A percentile compares a stretch with the other conserved stretches of the same genome.
Evolutionary conservation across 2,888 invertebrate species (phyloP).

Genomic region (Pristionchus maxplancki): DNA sequence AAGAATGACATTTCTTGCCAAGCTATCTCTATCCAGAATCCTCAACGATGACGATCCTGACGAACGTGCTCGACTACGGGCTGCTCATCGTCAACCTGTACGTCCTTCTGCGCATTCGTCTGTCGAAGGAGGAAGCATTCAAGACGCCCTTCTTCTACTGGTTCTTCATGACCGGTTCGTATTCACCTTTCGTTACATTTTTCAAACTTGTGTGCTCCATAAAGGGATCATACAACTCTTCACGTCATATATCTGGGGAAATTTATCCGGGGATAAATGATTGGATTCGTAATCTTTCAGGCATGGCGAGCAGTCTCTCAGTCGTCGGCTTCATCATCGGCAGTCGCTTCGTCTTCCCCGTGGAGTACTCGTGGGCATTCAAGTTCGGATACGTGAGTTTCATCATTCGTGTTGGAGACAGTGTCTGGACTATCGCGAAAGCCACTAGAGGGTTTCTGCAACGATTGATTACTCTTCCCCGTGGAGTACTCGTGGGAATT

Average conservation of each 20-base stretch:
- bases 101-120: not conserved
- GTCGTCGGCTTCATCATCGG: constrained; percentile 1
- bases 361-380: not conserved
- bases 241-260: too few species aligned
- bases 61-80: not conserved
- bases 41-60: not conserved
- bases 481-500: not conserved
- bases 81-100: not conserved
- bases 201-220: not conserved
- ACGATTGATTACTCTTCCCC: too few species aligned
- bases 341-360: not conserved
- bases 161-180: not conserved
- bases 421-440: too few species aligned
- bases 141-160: not conserved
- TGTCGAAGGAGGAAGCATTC: not conserved
- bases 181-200: too few species aligned
- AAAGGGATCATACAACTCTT: too few species aligned
- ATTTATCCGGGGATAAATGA: too few species aligned
- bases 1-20: too few species aligned
- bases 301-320: not conserved
- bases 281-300: not conserved
- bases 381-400: constrained; percentile 10
- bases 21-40: too few species aligned
- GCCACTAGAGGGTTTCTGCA: too few species aligned
- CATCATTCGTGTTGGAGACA: too few species aligned